These are phyloP conservation scores for Sebastes matsubarae DNA, from an alignment of 2,797 vertebrate species.

Conservation along the genomic window DNA sequence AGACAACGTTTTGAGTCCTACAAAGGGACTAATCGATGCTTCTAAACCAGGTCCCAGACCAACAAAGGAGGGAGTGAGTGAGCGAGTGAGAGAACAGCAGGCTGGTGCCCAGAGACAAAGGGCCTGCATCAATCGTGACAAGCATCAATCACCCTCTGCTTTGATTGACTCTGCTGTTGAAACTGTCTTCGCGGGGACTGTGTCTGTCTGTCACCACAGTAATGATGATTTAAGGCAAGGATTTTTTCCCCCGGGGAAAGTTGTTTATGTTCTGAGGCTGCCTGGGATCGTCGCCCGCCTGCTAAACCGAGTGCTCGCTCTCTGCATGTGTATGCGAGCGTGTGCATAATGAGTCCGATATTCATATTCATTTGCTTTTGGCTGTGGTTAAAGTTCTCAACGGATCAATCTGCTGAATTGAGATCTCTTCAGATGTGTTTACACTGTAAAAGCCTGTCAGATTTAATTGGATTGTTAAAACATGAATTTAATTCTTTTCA, in stretches of 20 bases:
- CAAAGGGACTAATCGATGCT: conserved; percentile 40
- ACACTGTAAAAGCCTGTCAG: conserved; percentile 18
- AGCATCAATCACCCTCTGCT: conserved; percentile 64
- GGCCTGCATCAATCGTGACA: conserved; percentile 43
- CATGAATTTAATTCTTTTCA: conserved; percentile 35
- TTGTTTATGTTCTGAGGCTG: conserved; percentile 49
- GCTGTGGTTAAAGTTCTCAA: conserved; percentile 14
- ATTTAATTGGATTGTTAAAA: conserved; percentile 45
- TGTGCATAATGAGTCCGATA: conserved; percentile 32
- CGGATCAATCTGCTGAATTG: conserved; percentile 23
- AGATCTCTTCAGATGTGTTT: conserved; percentile 36
- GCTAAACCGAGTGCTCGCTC: conserved; percentile 7
- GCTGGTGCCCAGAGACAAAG: conserved; percentile 41
- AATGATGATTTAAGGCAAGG: conserved; percentile 66
- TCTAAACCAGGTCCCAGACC: conserved; percentile 32
- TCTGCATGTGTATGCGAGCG: neutral
- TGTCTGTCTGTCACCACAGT: conserved; percentile 39
- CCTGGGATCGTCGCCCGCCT: conserved; percentile 24
- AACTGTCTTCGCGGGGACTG: conserved; percentile 39
- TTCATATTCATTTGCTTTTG: conserved; percentile 31
- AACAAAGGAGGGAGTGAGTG: conserved; percentile 24
- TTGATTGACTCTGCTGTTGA: conserved; percentile 65
- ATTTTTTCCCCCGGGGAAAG: conserved; percentile 33
- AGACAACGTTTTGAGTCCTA: neutral
- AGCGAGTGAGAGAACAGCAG: conserved; percentile 12